Base-by-base conservation (phyloP, 2,113 vertebrate species). In the Nerophis lumbriciformis region DNA sequence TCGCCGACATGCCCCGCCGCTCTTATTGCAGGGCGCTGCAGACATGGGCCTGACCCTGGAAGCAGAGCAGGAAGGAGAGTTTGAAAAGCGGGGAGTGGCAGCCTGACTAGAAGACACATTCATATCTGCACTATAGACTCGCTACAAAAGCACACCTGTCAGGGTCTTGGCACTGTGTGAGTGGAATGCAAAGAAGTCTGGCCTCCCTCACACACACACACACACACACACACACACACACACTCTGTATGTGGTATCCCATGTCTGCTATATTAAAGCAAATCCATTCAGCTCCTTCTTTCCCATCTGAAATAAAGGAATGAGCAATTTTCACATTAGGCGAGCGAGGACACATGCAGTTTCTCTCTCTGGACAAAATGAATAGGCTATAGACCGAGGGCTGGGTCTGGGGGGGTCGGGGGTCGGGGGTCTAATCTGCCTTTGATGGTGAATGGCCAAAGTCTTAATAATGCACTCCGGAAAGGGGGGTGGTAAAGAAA, bases 131-230 rank as follows among this genome's bases (percentile, higher is more conserved):
- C 44, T 39, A 70, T 51, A 77, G 66, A 61, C 64, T 68, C 48
- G 68, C 71, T 75, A 90, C 89, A 92, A 91, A 90, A 84, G 87
- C 90, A 90, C 90, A 92, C 89, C 90, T 90, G 89, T 90, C 85
- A 86, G 83, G 78, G 83, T 71, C 80, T 90, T 90, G 91, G 88
- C 89, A 90, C 88, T 88, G 76, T 76, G 84, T 90, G 89, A 91
- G 88, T 89, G 90, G 80, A 77, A 78, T 86, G 85, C 86, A 90
- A 91, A 90, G 88, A 84, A 71, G 71, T 83, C 75, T 71, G 69
- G 65, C 83, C 86, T 87, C 81, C 82, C 83, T 75, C 64, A 74
- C 44, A 78, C 53, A 39, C 55, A 16, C 79, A 83, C 49, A 51
- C 16, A 51, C 49, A 51, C 49, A 9, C 49, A 53, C 35, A 15